Base-by-base conservation (phyloP, 2,888 invertebrate species). In the Nephrotoma guestfalica region DNA sequence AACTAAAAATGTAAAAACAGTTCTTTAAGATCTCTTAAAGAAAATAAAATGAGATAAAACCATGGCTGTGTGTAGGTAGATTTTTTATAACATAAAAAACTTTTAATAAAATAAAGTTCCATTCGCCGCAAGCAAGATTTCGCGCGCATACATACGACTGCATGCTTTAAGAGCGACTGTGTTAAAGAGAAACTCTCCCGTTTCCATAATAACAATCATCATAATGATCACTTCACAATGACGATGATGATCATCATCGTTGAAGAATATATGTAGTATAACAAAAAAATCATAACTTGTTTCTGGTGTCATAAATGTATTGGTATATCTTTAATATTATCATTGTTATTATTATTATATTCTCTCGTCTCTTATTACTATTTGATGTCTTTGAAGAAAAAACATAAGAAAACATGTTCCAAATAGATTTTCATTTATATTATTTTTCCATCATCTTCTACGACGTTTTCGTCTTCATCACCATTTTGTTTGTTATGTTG, bases 261-360 rank as follows among this genome's bases (percentile, higher is more conserved):
- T 71, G 71, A 71, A 71, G 71, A 18, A 71, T 30, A 51, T 6
- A 51, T 51, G 15, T 51, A 30, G 30, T 30, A 71, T 71, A 71
- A 84, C 42, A 84, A 84, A 42, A 84, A 84, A 84, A 84, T 42
- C 84, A 84, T 84, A 84, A 84, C 84, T 84, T 42, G 84, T 84
- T 84, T 71, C 41, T 84, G 84, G 84, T 84, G 84, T 84, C 84
- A 84, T 84, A 84, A 84, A 84, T 84, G 84, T 84, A 84, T 84
- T 84, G 84, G 84, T 84, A 71, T 71, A 71, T 71, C 30, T 71
- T 30, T 71, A 71, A 71, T 30, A 71, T 30, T 6, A 71, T 71
- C 7, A 71, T 71, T 71, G 30, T 71, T 71, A 30, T 71, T 71
- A 71, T 71, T 71, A 71, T 30, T 30, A 30, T 30, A 30, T 71